A percentile compares a stretch with the other conserved stretches of the same genome.
Evolutionary conservation across 2,888 invertebrate genomes (phyloP).

Genomic region (Dicranocentrus wangi): DNA sequence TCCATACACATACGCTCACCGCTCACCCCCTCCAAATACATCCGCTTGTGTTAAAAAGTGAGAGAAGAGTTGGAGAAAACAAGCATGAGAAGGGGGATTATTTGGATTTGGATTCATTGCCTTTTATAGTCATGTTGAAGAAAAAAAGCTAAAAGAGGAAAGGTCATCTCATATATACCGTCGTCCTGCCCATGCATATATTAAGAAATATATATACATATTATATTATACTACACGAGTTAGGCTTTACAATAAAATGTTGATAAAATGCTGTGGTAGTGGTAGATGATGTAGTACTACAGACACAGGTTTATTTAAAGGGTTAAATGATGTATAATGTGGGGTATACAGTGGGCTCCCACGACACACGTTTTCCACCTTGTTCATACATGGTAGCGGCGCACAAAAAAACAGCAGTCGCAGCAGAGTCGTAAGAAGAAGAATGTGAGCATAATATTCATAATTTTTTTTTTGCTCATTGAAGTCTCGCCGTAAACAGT

Average conservation of each 20-base stretch:
- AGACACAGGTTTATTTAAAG: neutral
- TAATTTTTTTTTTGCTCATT: neutral
- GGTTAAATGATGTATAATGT: neutral
- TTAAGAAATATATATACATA: slow-evolving; percentile 2
- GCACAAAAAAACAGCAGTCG: neutral
- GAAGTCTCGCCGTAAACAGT: neutral
- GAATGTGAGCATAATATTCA: slow-evolving; percentile 8
- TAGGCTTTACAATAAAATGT: too few relatives aligned
- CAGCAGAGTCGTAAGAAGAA: too few relatives aligned
- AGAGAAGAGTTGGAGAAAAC: slow-evolving; percentile 43
- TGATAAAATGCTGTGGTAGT: too few relatives aligned
- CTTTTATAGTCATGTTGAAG: slow-evolving; percentile 61
- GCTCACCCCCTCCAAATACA: too few relatives aligned
- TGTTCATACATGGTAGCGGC: slow-evolving; percentile 6
- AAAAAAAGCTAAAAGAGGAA: slow-evolving; percentile 65
- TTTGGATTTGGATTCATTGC: slow-evolving; percentile 60
- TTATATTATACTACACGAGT: too few relatives aligned
- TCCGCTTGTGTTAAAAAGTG: slow-evolving; percentile 11
- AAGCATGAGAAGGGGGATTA: slow-evolving; percentile 59
- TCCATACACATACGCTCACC: too few relatives aligned
- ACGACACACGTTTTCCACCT: slow-evolving; percentile 12
- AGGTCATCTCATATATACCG: slow-evolving; percentile 57
- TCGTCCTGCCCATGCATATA: slow-evolving; percentile 59
- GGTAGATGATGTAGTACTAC: too few relatives aligned
- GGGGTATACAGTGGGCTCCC: slow-evolving; percentile 5